Percentiles rank a stretch among this genome's conserved stretches.
Evolutionary conservation across 2,888 invertebrate genomes (phyloP).

Genomic region (Caenorhabditis sp.): DNA sequence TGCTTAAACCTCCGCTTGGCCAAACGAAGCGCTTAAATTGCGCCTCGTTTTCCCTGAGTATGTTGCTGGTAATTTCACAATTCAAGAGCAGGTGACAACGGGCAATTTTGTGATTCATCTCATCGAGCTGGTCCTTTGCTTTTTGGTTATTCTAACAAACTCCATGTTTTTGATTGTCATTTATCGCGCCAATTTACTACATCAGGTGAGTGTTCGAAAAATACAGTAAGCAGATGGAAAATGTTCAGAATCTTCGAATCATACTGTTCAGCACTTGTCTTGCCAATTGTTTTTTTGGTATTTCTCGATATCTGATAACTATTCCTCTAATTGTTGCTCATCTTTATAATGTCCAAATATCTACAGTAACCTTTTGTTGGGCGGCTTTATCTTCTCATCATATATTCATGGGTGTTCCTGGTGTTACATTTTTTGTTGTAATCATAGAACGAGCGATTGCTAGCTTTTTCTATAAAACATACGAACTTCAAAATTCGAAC

Average conservation of each 20-base stretch:
- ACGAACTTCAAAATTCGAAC: conserved; percentile 19
- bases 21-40: too few relatives aligned
- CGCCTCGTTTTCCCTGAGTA: too few relatives aligned
- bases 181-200: conserved; percentile 8
- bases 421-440: conserved; percentile 20
- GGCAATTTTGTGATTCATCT: conserved; percentile 29
- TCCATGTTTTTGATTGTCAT: conserved; percentile 21
- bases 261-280: conserved; percentile 20
- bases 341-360: conserved; percentile 22
- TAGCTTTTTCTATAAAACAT: conserved; percentile 16
- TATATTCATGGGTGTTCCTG: conserved; percentile 12
- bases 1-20: too few relatives aligned
- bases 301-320: conserved; percentile 24
- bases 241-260: conserved; percentile 27
- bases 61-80: conserved; percentile 17
- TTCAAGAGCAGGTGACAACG: conserved; percentile 31
- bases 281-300: conserved; percentile 13
- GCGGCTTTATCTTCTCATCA: conserved; percentile 27
- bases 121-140: conserved; percentile 18
- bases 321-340: conserved; percentile 21
- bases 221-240: too few relatives aligned
- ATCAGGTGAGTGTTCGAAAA: conserved; percentile 6
- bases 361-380: conserved; percentile 32
- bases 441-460: conserved; percentile 21
- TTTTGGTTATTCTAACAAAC: conserved; percentile 14